Evolutionary conservation across 1,140 invertebrate species (phyloP), one percentile per base, ranked within the genome.

Genomic region (Anoplophora glabripennis): DNA sequence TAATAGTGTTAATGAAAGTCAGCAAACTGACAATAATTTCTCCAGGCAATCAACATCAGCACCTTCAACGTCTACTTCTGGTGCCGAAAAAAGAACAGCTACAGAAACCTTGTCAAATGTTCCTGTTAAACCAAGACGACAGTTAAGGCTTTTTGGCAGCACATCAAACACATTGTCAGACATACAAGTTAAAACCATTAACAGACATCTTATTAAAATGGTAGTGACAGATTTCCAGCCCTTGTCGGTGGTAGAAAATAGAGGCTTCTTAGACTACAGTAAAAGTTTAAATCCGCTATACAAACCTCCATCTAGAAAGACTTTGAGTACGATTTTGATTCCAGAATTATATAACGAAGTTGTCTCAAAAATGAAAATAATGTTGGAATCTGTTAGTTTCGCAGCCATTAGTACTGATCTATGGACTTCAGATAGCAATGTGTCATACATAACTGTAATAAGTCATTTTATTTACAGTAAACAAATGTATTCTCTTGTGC

Each of bases 231-330:
- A 40, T 52, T 33, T 33, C 47, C 18, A 48, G 34, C 21, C 54
- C 8, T 17, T 56, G 11, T 11, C 44, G 2, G n/a, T 56, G 8
- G 54, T 53, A 9, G 52, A 53, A 42, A 34, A 51, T 15, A 1
- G 1, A 3, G 48, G 48, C 3, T 51, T 51, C 14, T 12, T 11
- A 7, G 36, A 15, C 11, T 12, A 15, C 7, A 5, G 11, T 3
- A 34, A 37, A n/a, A 17, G n/a, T n/a, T n/a, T 49, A 35, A 49
- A 53, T 53, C 51, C 51, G 10, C 17, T 17, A 4, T 53, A 53
- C 14, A 41, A 15, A 15, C 4, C 41, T 8, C 51, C 51, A 10
- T 10, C 7, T 21, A 7, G 37, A 11, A 12, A 53, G 2, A 53
- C 14, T 2, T 36, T 53, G n/a, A 42, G n/a, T 10, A 53, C 15